These are phyloP conservation scores for Eugnorisma glareosa DNA, from an alignment of 2,888 invertebrate genomes.

Conservation along the genomic window DNA sequence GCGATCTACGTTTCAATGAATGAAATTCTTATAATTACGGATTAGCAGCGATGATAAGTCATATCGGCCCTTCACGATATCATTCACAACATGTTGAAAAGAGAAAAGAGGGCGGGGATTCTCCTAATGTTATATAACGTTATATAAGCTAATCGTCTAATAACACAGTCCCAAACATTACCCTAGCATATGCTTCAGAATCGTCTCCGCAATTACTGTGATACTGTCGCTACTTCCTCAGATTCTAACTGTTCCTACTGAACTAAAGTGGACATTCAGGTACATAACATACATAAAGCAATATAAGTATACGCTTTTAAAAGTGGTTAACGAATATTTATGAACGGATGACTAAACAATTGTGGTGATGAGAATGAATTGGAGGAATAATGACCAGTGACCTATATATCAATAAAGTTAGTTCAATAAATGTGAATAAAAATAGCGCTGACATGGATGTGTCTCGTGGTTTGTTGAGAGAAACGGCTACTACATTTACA, in stretches of 20 bases:
- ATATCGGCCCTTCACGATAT: constrained; percentile 61
- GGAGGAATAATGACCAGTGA: constrained; percentile 64
- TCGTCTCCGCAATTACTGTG: constrained; percentile 51
- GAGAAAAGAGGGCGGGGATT: constrained; percentile 84
- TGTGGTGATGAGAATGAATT: constrained; percentile 71
- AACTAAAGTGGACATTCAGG: constrained; percentile 77
- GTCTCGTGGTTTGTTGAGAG: constrained; percentile 16
- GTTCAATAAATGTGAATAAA: constrained; percentile 64
- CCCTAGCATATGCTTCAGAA: constrained; percentile 72
- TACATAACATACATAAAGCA: constrained; percentile 78
- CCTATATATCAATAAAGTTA: constrained; percentile 66
- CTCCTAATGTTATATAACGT: constrained; percentile 72
- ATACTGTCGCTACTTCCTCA: constrained; percentile 51
- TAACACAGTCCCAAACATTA: constrained; percentile 87
- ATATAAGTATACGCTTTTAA: constrained; percentile 51
- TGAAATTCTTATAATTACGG: constrained; percentile 57
- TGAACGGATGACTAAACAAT: constrained; percentile 63
- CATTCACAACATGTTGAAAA: constrained; percentile 89
- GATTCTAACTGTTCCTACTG: constrained; percentile 58
- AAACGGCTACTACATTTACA: constrained; percentile 9
- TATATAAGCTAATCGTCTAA: constrained; percentile 82
- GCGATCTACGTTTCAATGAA: constrained; percentile 56
- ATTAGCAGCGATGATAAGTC: constrained; percentile 56
- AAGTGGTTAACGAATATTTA: constrained; percentile 53
- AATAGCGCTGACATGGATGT: constrained; percentile 61